Conservation (phyloP, 1,140 invertebrate genomes). For the Babylonia areolata region DNA sequence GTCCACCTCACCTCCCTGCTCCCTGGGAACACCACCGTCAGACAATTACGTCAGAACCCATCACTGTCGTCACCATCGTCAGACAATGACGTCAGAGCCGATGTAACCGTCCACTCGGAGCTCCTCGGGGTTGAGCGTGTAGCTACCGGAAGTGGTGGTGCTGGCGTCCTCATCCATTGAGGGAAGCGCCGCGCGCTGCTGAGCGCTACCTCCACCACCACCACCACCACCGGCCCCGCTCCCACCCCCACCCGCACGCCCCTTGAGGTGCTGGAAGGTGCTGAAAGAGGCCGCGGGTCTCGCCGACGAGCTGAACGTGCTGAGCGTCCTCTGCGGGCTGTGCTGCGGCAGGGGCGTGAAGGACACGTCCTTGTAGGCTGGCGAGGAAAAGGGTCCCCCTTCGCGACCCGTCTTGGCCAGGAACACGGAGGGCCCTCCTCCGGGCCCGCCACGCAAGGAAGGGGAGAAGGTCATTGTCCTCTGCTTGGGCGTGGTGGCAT, state of each 20-base stretch:
- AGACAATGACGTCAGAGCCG: slow-evolving; percentile 57
- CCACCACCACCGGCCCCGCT: not conserved
- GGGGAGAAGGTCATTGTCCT: not conserved
- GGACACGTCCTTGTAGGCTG: not conserved
- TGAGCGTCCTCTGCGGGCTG: slow-evolving; percentile 21
- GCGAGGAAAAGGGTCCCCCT: not conserved
- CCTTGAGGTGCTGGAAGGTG: slow-evolving; percentile 1
- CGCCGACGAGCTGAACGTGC: slow-evolving; percentile 8
- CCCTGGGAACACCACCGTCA: slow-evolving; percentile 25
- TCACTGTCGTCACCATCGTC: not conserved
- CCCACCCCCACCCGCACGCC: not conserved
- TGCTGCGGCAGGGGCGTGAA: slow-evolving; percentile 9
- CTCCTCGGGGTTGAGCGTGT: slow-evolving; percentile 61
- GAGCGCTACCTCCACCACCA: not conserved
- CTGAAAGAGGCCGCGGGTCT: not conserved
- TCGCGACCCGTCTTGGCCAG: not conserved
- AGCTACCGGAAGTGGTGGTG: slow-evolving; percentile 64
- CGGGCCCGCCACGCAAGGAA: not conserved
- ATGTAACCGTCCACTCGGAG: slow-evolving; percentile 51
- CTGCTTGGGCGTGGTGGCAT: not conserved
- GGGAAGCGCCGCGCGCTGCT: not conserved
- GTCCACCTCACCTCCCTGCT: no score
- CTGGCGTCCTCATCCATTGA: slow-evolving; percentile 59
- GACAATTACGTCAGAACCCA: slow-evolving; percentile 56
- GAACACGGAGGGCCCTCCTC: not conserved